Evolutionary conservation across 2,113 vertebrate genomes (phyloP), one percentile per base, ranked within the genome.

Genomic region (Reinhardtius hippoglossoides): DNA sequence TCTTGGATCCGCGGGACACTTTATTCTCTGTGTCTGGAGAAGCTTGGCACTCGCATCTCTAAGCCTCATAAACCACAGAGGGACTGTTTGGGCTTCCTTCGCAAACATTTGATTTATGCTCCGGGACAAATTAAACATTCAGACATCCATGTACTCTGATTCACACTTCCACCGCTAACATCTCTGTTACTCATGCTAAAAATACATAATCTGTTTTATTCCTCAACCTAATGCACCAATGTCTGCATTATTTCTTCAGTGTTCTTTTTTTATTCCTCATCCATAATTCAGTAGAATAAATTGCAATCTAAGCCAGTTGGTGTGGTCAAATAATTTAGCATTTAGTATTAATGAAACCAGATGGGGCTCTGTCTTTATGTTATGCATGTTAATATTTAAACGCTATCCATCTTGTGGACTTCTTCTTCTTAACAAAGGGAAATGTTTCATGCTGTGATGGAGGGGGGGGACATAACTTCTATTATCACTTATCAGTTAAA

Each of bases 1-100:
- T 72, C 18, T 62, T 52, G 44, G 68, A 62, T 71, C 26, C 35
- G 37, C 37, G 6, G 55, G 50, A 18, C 15, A 12, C n/a, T 71
- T 81, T 60, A 20, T 74, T 35, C 68, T 31, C 13, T 0, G 60
- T 50, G 37, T 69, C 69, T 75, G n/a, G 40, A 74, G 78, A 66
- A 76, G 60, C 71, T 40, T 7, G 1, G 2, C 64, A 46, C 48
- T 80, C 52, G 24, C 48, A 52, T 67, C 35, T 54, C 62, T 84
- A 54, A 86, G 71, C 62, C 58, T 74, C 52, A 21, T 80, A 59
- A 85, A 77, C 65, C 79, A 76, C 27, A n/a, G 23, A 76, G 56
- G 23, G 74, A 63, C 27, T 62, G 63, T 76, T 78, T 67, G 56
- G 56, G 67, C 20, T 26, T 73, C 66, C 37, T 66, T 27, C 61